Percentiles rank a stretch among this genome's conserved stretches.
These are phyloP conservation scores for Tetramorium bicarinatum DNA, from an alignment of 2,888 invertebrate genomes.

Conservation along the genomic window DNA sequence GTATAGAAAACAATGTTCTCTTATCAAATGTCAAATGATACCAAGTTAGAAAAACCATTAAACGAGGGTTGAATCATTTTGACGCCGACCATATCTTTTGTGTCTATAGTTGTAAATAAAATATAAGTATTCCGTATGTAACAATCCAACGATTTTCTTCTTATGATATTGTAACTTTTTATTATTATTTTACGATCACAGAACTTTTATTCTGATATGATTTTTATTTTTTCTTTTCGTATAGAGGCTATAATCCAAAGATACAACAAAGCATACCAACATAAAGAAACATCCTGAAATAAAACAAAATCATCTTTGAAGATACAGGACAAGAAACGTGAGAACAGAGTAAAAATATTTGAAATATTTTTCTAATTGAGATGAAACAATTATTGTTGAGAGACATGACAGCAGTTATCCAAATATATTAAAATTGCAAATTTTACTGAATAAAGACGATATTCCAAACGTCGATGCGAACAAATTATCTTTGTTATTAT, in stretches of 20 bases:
- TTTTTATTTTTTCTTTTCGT: neutral
- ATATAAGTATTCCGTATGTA: neutral
- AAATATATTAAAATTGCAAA: neutral
- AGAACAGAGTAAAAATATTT: neutral
- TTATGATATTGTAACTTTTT: neutral
- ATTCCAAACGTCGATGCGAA: neutral
- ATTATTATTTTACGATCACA: neutral
- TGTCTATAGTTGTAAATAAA: neutral
- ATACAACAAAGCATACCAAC: neutral
- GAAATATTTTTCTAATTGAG: neutral
- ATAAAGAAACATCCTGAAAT: neutral
- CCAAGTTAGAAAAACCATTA: neutral
- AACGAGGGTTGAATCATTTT: neutral
- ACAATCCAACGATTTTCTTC: neutral
- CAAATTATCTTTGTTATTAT: neutral
- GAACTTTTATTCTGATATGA: neutral
- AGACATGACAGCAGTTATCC: neutral
- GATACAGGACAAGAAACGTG: neutral
- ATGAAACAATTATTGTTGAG: neutral
- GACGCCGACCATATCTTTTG: neutral
- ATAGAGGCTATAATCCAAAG: neutral
- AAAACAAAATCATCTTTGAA: neutral
- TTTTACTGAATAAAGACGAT: neutral
- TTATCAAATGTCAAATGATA: neutral
- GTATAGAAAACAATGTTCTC: neutral